Percentiles rank a stretch among this genome's conserved stretches.
Evolutionary conservation across 1,140 invertebrate genomes (phyloP).

Genomic region (Bombus polaris): DNA sequence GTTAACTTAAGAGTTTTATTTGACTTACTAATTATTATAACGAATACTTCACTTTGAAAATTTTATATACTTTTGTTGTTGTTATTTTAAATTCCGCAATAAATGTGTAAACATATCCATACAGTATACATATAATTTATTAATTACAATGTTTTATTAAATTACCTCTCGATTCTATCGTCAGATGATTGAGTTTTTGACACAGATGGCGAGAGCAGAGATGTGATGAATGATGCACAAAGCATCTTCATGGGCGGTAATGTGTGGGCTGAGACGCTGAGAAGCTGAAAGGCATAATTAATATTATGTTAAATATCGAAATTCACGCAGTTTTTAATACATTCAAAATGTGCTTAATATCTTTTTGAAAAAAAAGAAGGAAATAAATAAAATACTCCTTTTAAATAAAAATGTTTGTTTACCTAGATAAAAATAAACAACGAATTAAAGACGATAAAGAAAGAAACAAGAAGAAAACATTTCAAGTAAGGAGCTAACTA

Average conservation of each 20-base stretch:
- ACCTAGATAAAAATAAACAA: not conserved
- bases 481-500: not conserved
- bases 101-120: too few species aligned
- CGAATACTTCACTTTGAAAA: not conserved
- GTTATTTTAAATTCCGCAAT: not conserved
- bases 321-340: not conserved
- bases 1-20: too few species aligned
- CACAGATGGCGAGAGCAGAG: conserved; percentile 73
- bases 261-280: conserved; percentile 83
- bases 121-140: not conserved
- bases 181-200: conserved; percentile 55
- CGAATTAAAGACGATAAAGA: not conserved
- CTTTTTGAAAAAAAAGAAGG: not conserved
- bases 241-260: conserved; percentile 82
- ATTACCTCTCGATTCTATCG: conserved; percentile 44
- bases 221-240: conserved; percentile 81
- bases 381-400: not conserved
- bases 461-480: not conserved
- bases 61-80: not conserved
- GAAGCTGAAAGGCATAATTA: conserved; percentile 78
- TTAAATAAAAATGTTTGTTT: not conserved
- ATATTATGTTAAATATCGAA: conserved; percentile 16
- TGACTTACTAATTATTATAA: not conserved
- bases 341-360: not conserved
- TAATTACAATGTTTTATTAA: not conserved